These are phyloP conservation scores for Epiblema foenella DNA, from an alignment of 2,888 invertebrate genomes.

Conservation along the genomic window DNA sequence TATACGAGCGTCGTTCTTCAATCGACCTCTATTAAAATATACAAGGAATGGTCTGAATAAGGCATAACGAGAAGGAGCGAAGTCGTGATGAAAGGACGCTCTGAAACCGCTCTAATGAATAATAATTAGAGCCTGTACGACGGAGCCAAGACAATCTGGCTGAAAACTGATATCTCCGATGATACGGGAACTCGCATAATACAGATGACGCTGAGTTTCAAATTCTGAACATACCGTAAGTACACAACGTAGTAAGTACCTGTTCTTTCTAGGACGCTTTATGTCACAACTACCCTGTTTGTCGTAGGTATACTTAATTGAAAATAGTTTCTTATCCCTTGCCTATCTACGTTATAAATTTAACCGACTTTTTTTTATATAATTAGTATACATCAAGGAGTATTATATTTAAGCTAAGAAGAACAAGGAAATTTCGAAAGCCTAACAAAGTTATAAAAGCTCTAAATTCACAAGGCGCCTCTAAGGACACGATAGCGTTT, in stretches of 20 bases:
- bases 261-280: not conserved
- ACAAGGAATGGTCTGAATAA: constrained; percentile 69
- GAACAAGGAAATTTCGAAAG: not conserved
- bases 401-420: not conserved
- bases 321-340: no score
- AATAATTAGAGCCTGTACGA: constrained; percentile 68
- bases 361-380: no score
- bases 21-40: constrained; percentile 70
- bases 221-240: constrained; percentile 7
- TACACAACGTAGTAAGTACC: not conserved
- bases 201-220: not conserved
- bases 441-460: not conserved
- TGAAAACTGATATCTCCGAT: constrained; percentile 27
- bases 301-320: no score
- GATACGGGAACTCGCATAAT: constrained; percentile 12
- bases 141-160: constrained; percentile 61
- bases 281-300: not conserved
- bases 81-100: constrained; percentile 70
- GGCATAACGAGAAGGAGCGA: constrained; percentile 67
- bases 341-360: no score
- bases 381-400: no score
- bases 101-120: constrained; percentile 70
- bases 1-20: constrained; percentile 46
- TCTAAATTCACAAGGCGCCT: not conserved
- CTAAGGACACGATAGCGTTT: constrained; percentile 3